Conservation (phyloP, 1,140 invertebrate genomes). For the Melipona quadrifasciata region DNA sequence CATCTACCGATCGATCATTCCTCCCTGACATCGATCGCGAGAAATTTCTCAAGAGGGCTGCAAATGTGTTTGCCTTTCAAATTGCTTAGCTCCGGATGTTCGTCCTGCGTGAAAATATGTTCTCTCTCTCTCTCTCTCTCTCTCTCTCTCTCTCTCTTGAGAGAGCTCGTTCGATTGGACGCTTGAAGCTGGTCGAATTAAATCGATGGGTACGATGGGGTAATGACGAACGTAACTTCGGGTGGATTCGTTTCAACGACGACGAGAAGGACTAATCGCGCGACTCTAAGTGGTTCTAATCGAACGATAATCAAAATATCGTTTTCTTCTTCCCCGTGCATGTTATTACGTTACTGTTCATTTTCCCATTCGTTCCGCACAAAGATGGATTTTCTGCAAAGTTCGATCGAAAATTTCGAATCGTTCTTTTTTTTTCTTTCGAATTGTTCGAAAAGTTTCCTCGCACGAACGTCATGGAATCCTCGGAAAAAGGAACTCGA, state of each 20-base stretch:
- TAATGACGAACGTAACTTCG: constrained; percentile 3
- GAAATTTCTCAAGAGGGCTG: constrained; percentile 34
- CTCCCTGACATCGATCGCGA: constrained; percentile 32
- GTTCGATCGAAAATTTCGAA: background rate
- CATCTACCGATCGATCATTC: constrained; percentile 41
- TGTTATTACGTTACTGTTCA: too few species aligned
- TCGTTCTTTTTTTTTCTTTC: background rate
- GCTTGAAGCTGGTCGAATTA: constrained; percentile 8
- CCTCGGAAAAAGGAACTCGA: background rate
- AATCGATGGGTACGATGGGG: background rate
- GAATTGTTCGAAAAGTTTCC: too few species aligned
- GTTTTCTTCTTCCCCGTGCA: too few species aligned
- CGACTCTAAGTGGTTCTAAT: background rate
- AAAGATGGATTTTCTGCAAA: background rate
- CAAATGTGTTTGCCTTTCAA: constrained; percentile 49
- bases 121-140: background rate
- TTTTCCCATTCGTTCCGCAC: background rate
- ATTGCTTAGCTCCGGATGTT: constrained; percentile 36
- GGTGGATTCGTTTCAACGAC: background rate
- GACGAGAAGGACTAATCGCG: background rate
- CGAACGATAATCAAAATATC: background rate
- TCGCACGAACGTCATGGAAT: too few species aligned
- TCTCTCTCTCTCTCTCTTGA: too few species aligned
- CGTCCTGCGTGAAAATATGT: constrained; percentile 32
- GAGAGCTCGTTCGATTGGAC: constrained; percentile 27